Evolutionary conservation across 2,797 vertebrate species (phyloP), one percentile per base, ranked within the genome.

Genomic region (Crocidura indochinensis): DNA sequence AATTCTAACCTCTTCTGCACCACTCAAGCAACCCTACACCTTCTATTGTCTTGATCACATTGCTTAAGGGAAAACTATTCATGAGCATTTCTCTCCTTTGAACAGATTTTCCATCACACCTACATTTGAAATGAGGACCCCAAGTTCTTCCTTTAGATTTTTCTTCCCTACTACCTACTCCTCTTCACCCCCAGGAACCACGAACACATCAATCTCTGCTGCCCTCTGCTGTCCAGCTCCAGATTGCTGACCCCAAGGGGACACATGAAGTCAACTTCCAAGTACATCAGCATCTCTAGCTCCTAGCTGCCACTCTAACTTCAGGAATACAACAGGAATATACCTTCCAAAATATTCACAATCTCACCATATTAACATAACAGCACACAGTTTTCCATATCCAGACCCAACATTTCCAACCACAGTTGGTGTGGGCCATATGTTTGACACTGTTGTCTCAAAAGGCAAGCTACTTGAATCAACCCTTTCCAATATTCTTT

Each of bases 221-320:
- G 93, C 95, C 95, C 96, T 91, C 94, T 96, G 86, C 95, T 96
- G 93, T 76, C 92, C 88, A 68, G 29, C 44, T 76, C 80, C 86
- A 90, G 83, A 92, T 60, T 86, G 60, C 85, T 75, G 62, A 46
- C 51, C 84, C 86, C 93, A 81, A 47, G 27, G 46, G 76, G 75
- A 6, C 60, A 22, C 19, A 27, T 79, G 69, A 76, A 62, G 27
- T 26, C 51, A 1, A 24, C 56, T 85, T 83, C 53, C 51, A n/a
- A 56, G 20, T 56, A 87, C 69, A 38, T 62, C 29, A n/a, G 8
- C 38, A 75, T 78, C 56, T 85, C n/a, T 7, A 86, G 62, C 51
- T 26, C 67, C 20, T 44, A 27, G 20, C 14, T 81, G 65, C 46
- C 56, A 24, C 56, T 65, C 71, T 80, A 65, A 80, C 19, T 31